These are phyloP conservation scores for Tetramorium bicarinatum DNA, from an alignment of 2,888 invertebrate genomes.

Conservation along the genomic window DNA sequence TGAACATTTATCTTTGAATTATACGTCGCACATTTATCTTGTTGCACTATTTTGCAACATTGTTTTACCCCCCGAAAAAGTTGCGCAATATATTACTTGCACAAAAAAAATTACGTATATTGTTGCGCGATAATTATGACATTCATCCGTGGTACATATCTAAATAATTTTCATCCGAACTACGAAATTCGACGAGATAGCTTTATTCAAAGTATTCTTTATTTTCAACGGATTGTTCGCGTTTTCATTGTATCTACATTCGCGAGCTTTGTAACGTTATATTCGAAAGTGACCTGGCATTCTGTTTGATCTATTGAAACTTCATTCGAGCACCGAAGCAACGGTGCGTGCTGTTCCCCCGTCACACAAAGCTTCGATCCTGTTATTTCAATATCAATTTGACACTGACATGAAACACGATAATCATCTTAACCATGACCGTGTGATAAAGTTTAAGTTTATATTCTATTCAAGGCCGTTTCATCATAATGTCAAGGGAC, in stretches of 20 bases:
- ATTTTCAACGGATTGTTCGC: neutral
- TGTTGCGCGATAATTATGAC: neutral
- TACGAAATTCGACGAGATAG: neutral
- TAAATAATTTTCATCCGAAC: neutral
- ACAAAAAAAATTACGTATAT: neutral
- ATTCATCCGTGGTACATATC: neutral
- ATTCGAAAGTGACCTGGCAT: conserved; percentile 32
- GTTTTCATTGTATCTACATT: conserved; percentile 1
- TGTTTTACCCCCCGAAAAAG: neutral
- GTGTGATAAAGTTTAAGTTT: neutral
- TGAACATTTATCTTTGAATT: neutral
- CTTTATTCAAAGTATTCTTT: neutral
- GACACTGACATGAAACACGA: conserved; percentile 1
- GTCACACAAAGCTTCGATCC: conserved; percentile 18
- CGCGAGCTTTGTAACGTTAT: conserved; percentile 53
- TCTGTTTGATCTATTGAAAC: conserved; percentile 43
- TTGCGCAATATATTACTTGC: neutral
- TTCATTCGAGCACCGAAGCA: conserved; percentile 19
- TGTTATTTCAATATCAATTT: neutral
- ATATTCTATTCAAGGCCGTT: neutral
- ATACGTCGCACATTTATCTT: neutral
- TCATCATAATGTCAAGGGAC: neutral
- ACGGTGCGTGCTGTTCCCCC: neutral
- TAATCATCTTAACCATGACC: neutral
- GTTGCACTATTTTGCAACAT: neutral